Conservation (phyloP, 2,797 vertebrate genomes). For the Cheirogaleus major region DNA sequence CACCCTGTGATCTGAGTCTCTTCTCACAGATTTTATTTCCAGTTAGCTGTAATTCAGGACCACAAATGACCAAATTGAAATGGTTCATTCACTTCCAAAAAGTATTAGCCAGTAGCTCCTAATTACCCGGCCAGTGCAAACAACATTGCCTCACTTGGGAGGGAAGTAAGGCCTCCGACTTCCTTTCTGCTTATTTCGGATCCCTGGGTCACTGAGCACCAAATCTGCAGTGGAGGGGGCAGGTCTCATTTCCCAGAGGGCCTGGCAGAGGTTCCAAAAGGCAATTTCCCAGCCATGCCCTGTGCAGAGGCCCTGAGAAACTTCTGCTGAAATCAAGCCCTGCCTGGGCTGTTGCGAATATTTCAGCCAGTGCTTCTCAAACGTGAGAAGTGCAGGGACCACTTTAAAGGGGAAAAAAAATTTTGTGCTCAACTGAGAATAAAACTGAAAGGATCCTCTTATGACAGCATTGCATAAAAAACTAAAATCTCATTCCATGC, state of each 20-base stretch:
- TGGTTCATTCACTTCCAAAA: neutral
- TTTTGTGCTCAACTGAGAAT: neutral
- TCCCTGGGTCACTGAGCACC: neutral
- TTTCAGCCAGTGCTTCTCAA: neutral
- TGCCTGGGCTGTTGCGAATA: neutral
- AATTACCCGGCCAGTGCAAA: neutral
- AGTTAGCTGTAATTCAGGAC: conserved; percentile 28
- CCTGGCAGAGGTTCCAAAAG: neutral
- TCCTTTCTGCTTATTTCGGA: neutral
- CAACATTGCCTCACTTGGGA: neutral
- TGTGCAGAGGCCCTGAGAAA: neutral
- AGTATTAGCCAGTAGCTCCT: neutral
- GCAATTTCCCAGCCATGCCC: neutral
- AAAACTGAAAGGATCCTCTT: neutral
- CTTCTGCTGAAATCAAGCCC: neutral
- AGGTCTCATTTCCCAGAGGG: neutral
- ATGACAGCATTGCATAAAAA: neutral
- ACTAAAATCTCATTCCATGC: neutral
- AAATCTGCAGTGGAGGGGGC: neutral
- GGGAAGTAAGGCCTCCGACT: neutral
- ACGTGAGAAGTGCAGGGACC: neutral
- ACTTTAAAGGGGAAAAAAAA: neutral
- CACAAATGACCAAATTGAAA: neutral
- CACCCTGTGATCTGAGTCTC: neutral
- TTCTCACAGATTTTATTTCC: neutral